A percentile compares a stretch with the other conserved stretches of the same genome.
phyloP scores from a whole-genome alignment of 2,797 vertebrate genomes.

The Acomys russatus region DNA sequence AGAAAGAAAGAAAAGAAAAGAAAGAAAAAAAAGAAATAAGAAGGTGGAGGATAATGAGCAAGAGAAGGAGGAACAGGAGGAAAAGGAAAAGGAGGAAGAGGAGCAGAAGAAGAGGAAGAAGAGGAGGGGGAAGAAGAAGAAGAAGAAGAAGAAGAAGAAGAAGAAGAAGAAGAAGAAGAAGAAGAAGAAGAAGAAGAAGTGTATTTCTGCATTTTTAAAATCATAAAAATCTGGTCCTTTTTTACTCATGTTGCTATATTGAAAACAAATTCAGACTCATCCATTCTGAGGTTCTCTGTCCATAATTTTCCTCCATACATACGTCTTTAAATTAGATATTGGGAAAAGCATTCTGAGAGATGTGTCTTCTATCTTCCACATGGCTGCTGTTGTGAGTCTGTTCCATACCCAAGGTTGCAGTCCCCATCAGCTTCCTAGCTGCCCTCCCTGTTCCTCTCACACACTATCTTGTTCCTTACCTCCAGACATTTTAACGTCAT shows the following conservation, averaged over 20 bases:
- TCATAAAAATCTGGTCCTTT: not conserved
- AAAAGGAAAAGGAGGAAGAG: not conserved
- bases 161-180: not conserved
- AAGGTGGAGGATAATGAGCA: not conserved
- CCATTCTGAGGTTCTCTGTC: not conserved
- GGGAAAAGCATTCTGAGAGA: not conserved
- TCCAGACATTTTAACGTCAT: not conserved
- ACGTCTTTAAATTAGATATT: not conserved
- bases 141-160: not conserved
- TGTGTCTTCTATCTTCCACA: not conserved
- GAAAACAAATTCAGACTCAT: not conserved
- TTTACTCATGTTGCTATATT: not conserved
- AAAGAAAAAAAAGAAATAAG: not conserved
- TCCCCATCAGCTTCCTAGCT: not conserved
- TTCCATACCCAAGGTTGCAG: not conserved
- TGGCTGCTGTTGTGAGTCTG: too few species aligned
- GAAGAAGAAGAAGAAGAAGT: not conserved
- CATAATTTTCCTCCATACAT: too few species aligned
- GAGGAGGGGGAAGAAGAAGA: too few species aligned
- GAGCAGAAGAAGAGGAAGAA: not conserved
- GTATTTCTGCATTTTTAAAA: not conserved
- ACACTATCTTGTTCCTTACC: not conserved
- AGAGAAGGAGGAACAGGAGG: not conserved
- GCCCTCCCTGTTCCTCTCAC: accelerated
- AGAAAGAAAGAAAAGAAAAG: too few species aligned